A percentile compares a stretch with the other conserved stretches of the same genome.
phyloP scores from a whole-genome alignment of 2,113 vertebrate genomes.

The Entelurus aequoreus region DNA sequence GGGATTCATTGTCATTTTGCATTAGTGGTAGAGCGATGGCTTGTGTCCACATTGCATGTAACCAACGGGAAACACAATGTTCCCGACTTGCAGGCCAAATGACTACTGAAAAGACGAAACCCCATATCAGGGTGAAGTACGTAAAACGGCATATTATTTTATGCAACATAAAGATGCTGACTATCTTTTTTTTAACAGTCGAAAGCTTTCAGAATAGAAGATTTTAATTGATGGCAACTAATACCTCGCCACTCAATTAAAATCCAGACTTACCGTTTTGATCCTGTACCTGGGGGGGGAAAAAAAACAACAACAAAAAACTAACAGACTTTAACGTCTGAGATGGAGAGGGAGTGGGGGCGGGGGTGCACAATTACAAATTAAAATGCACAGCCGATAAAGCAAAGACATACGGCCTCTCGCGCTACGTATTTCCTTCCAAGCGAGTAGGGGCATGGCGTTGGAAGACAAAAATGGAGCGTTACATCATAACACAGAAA shows the following conservation, averaged over 20 bases:
- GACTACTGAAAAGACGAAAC: slow-evolving; percentile 48
- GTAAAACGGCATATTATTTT: slow-evolving; percentile 39
- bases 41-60: slow-evolving; percentile 57
- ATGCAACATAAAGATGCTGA: slow-evolving; percentile 27
- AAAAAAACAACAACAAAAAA: slow-evolving; percentile 4
- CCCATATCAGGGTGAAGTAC: slow-evolving; percentile 41
- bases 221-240: slow-evolving; percentile 63
- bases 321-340: slow-evolving; percentile 31
- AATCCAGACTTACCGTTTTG: slow-evolving; percentile 74
- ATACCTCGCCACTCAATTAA: slow-evolving; percentile 63
- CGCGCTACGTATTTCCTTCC: slow-evolving; percentile 70
- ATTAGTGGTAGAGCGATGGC: slow-evolving; percentile 44
- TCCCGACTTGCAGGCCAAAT: slow-evolving; percentile 48
- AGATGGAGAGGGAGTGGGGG: slow-evolving; percentile 17
- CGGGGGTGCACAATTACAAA: slow-evolving; percentile 43
- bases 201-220: not conserved
- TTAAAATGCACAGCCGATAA: slow-evolving; percentile 48
- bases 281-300: slow-evolving; percentile 63
- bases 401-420: slow-evolving; percentile 65
- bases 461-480: slow-evolving; percentile 68
- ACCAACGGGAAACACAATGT: slow-evolving; percentile 43
- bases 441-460: slow-evolving; percentile 60
- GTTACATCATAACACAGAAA: slow-evolving; percentile 66
- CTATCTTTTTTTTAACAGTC: slow-evolving; percentile 22
- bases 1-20: slow-evolving; percentile 59